These are phyloP conservation scores for Sciaenops ocellatus DNA, from an alignment of 2,797 vertebrate genomes.

Conservation along the genomic window DNA sequence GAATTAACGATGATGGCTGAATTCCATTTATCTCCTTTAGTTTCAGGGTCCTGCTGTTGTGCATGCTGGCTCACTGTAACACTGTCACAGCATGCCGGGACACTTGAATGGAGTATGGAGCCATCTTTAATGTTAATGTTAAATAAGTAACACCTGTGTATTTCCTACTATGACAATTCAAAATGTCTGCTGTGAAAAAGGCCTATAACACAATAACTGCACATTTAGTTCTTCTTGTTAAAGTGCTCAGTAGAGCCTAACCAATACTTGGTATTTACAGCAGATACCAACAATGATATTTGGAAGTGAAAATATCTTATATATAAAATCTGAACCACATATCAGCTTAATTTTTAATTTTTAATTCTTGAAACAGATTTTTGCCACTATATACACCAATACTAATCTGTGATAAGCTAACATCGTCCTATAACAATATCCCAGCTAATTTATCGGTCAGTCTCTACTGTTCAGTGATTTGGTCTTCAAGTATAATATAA, in stretches of 20 bases:
- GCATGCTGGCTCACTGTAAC: not conserved
- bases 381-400: not conserved
- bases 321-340: not conserved
- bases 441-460: not conserved
- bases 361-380: not conserved
- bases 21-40: not conserved
- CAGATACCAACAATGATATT: not conserved
- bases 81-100: not conserved
- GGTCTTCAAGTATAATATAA: not conserved
- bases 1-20: not conserved
- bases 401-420: conserved; percentile 1
- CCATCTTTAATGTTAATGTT: not conserved
- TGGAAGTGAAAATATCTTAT: not conserved
- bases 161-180: not conserved
- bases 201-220: not conserved
- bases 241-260: not conserved
- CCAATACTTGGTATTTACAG: not conserved
- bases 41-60: not conserved
- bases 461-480: not conserved
- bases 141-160: too few species aligned
- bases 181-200: conserved; percentile 1
- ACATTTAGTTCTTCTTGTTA: not conserved
- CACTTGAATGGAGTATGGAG: not conserved
- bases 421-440: not conserved
- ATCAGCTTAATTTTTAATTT: not conserved